Percentiles rank a stretch among this genome's conserved stretches.
phyloP scores from a whole-genome alignment of 2,113 vertebrate genomes.

The Eonycteris spelaea region DNA sequence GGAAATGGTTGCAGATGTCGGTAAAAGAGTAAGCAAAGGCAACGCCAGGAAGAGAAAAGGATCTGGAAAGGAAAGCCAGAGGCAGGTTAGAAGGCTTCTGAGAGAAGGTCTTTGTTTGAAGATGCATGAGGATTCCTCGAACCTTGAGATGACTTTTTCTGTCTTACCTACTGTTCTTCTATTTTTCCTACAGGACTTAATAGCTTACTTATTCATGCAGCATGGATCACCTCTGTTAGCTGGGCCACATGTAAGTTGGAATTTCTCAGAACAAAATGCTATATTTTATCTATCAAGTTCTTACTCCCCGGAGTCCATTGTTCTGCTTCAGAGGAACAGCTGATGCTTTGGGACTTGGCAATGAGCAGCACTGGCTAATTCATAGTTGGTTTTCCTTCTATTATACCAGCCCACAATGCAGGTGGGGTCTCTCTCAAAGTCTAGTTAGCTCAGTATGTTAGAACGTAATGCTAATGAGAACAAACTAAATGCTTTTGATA shows the following conservation, averaged over 20 bases:
- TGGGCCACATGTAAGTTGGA: not conserved
- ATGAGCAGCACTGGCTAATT: not conserved
- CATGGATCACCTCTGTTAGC: not conserved
- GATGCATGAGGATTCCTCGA: not conserved
- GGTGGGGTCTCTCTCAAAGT: not conserved
- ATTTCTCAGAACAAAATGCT: not conserved
- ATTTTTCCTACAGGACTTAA: not conserved
- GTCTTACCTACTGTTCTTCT: not conserved
- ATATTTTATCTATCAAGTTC: not conserved
- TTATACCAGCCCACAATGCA: not conserved
- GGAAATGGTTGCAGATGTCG: not conserved
- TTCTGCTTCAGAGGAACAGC: not conserved
- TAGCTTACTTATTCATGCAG: not conserved
- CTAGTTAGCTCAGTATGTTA: not conserved
- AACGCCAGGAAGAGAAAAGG: not conserved
- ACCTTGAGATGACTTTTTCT: not conserved
- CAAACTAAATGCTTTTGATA: not conserved
- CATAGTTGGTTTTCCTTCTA: not conserved
- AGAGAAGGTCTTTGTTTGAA: not conserved
- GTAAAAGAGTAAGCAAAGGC: not conserved
- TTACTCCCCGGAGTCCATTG: fast-evolving
- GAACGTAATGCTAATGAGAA: not conserved
- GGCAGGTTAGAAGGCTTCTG: not conserved
- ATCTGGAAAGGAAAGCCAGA: not conserved
- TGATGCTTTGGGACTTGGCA: not conserved